Evolutionary conservation across 2,113 vertebrate species (phyloP).

Genomic region (Dinomys branickii): DNA sequence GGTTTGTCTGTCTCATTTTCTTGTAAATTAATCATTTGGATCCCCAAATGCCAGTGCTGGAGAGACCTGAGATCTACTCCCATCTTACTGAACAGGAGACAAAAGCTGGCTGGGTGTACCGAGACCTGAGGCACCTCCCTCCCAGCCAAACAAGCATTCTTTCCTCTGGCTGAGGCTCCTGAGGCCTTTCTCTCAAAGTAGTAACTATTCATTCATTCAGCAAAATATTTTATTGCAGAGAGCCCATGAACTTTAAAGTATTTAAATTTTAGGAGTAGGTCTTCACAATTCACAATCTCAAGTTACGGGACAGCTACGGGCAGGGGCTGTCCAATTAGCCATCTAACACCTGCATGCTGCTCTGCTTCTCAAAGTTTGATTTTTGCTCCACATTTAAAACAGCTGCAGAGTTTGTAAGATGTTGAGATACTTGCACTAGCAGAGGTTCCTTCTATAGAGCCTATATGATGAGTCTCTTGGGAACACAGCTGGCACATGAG

Average conservation of each 20-base stretch:
- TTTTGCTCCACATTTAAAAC: slow-evolving; percentile 10
- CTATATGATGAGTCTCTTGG: neutral
- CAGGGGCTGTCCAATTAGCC: neutral
- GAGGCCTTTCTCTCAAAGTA: neutral
- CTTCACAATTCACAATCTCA: neutral
- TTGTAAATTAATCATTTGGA: slow-evolving; percentile 6
- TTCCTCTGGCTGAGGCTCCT: neutral
- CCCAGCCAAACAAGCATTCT: neutral
- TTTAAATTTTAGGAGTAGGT: neutral
- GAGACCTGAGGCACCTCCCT: neutral
- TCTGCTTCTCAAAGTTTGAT: neutral
- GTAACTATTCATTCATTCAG: neutral
- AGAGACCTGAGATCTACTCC: neutral
- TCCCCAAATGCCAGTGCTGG: neutral
- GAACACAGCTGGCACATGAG: too few relatives aligned
- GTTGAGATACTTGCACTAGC: neutral
- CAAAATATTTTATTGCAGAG: neutral
- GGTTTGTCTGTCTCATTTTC: slow-evolving; percentile 13
- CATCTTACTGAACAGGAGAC: neutral
- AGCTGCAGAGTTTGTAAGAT: neutral
- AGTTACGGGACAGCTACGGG: neutral
- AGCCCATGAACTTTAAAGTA: neutral
- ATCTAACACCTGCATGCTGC: neutral
- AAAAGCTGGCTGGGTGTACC: neutral
- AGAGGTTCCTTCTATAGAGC: neutral